phyloP scores from a whole-genome alignment of 2,113 vertebrate genomes.

The Cavia porcellus region DNA sequence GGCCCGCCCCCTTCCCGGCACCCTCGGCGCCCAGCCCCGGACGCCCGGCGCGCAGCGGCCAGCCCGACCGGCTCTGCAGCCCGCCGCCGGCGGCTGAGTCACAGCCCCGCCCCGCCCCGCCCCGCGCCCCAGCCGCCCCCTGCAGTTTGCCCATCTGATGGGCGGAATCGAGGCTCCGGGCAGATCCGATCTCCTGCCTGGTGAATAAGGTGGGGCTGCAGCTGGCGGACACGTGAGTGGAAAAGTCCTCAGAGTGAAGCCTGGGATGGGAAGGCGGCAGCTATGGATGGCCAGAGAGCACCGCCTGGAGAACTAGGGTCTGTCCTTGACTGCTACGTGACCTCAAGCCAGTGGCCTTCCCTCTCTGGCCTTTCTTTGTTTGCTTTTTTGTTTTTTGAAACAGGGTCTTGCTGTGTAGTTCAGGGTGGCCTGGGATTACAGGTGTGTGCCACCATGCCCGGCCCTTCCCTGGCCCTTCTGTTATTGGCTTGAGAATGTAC shows the following conservation, averaged over 20 bases:
- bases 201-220: neutral
- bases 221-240: neutral
- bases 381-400: too few relatives aligned
- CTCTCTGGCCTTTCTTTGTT: neutral
- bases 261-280: neutral
- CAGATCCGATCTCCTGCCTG: neutral
- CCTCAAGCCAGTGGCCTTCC: neutral
- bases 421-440: neutral
- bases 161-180: neutral
- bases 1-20: slow-evolving; percentile 69
- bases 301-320: neutral
- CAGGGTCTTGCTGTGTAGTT: neutral
- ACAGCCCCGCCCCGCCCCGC: neutral
- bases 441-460: neutral
- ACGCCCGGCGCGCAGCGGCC: slow-evolving; percentile 41
- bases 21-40: slow-evolving; percentile 39
- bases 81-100: slow-evolving; percentile 69
- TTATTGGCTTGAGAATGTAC: neutral
- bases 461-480: neutral
- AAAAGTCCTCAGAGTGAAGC: neutral
- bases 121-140: fast-evolving
- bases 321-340: neutral
- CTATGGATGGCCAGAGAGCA: neutral
- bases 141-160: neutral
- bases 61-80: slow-evolving; percentile 82